These are phyloP conservation scores for Noctua janthina DNA, from an alignment of 2,888 invertebrate genomes.

Conservation along the genomic window DNA sequence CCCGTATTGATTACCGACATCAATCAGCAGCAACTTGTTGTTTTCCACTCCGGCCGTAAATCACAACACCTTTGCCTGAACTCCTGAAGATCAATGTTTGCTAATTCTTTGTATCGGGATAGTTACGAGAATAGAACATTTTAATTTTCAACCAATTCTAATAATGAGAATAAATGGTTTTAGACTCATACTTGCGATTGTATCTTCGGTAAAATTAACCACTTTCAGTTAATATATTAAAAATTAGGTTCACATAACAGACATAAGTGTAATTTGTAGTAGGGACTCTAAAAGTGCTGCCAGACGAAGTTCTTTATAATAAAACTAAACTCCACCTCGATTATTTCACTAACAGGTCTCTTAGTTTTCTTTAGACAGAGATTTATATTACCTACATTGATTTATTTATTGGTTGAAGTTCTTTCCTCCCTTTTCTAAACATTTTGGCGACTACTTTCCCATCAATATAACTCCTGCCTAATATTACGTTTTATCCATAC, in stretches of 20 bases:
- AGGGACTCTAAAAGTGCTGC: too few relatives aligned
- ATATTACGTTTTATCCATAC: slow-evolving; percentile 34
- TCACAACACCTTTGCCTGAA: slow-evolving; percentile 49
- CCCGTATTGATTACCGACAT: slow-evolving; percentile 54
- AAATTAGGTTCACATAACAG: not conserved
- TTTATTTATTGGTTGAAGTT: not conserved
- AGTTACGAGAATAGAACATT: not conserved
- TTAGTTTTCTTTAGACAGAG: not conserved
- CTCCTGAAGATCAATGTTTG: slow-evolving; percentile 32
- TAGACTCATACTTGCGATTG: not conserved
- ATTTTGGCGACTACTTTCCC: slow-evolving; percentile 1
- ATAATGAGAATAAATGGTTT: not conserved
- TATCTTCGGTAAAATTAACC: not conserved
- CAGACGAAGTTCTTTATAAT: not conserved
- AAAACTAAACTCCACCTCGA: not conserved
- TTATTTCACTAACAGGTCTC: not conserved
- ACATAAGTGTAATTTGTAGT: not conserved
- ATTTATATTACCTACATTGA: not conserved
- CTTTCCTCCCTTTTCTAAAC: not conserved
- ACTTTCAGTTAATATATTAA: not conserved
- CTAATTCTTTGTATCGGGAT: slow-evolving; percentile 14
- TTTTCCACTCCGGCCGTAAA: slow-evolving; percentile 41
- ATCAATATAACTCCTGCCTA: slow-evolving; percentile 28
- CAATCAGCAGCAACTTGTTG: slow-evolving; percentile 59
- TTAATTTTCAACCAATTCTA: not conserved